A percentile compares a stretch with the other conserved stretches of the same genome.
Conservation (phyloP, 2,888 invertebrate species). For the Metopia argyrocephala region DNA sequence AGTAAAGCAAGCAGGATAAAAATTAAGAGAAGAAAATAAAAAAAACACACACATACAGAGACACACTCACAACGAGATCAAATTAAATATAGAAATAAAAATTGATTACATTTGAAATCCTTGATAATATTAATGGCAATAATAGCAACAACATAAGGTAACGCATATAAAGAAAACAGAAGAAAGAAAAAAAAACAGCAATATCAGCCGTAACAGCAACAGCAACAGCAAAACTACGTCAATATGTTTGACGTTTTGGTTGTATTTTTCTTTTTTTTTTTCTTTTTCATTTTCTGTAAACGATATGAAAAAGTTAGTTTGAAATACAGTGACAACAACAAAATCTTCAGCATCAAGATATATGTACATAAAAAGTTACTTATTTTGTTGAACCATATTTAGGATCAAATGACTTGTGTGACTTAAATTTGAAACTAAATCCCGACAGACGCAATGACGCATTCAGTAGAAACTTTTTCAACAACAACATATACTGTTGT, state of each 20-base stretch:
- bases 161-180: conserved; percentile 14
- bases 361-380: conserved; percentile 27
- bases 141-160: conserved; percentile 36
- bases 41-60: not conserved
- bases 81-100: conserved; percentile 47
- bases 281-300: not conserved
- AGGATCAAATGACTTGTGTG: conserved; percentile 65
- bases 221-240: not conserved
- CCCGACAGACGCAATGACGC: conserved; percentile 63
- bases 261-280: too few relatives aligned
- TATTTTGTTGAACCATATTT: conserved; percentile 64
- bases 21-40: not conserved
- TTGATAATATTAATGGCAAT: conserved; percentile 51
- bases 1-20: not conserved
- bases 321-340: conserved; percentile 6
- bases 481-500: not conserved
- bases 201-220: not conserved
- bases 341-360: not conserved
- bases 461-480: conserved; percentile 25
- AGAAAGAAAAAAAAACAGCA: conserved; percentile 7
- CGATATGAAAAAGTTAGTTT: conserved; percentile 39
- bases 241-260: too few relatives aligned
- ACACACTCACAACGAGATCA: not conserved
- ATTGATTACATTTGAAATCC: conserved; percentile 58
- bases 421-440: conserved; percentile 64